Evolutionary conservation across 2,113 vertebrate genomes (phyloP).

Genomic region (Gobio gobio): DNA sequence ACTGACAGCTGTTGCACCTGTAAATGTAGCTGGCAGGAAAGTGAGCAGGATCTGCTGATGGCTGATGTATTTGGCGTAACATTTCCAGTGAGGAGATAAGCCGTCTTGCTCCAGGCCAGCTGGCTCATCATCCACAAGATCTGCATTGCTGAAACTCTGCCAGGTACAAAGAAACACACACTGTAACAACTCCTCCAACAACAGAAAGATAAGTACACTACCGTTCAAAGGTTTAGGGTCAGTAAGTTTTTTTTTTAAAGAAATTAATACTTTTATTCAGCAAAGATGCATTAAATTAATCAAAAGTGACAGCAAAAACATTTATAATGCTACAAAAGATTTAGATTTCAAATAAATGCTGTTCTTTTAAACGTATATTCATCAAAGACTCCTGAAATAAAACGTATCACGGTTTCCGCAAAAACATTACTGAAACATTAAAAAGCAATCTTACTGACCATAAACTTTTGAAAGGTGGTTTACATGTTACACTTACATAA

Average conservation of each 20-base stretch:
- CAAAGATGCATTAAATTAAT: not conserved
- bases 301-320: not conserved
- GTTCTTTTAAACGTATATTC: not conserved
- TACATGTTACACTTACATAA: not conserved
- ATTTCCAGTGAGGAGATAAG: slow-evolving; percentile 85
- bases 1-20: slow-evolving; percentile 74
- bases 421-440: not conserved
- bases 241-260: not conserved
- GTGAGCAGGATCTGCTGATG: slow-evolving; percentile 91
- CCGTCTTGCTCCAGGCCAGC: slow-evolving; percentile 57
- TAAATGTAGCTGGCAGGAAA: slow-evolving; percentile 88
- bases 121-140: slow-evolving; percentile 79
- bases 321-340: not conserved
- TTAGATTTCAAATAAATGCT: not conserved
- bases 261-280: not conserved
- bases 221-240: not conserved
- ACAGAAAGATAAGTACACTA: not conserved
- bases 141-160: slow-evolving; percentile 83
- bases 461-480: not conserved
- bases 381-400: not conserved
- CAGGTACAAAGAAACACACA: slow-evolving; percentile 10
- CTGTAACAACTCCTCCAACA: not conserved
- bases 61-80: slow-evolving; percentile 87
- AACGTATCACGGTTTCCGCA: not conserved
- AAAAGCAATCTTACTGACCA: not conserved